Base-by-base conservation (phyloP, 2,113 vertebrate genomes). In the Probosciger aterrimus region DNA sequence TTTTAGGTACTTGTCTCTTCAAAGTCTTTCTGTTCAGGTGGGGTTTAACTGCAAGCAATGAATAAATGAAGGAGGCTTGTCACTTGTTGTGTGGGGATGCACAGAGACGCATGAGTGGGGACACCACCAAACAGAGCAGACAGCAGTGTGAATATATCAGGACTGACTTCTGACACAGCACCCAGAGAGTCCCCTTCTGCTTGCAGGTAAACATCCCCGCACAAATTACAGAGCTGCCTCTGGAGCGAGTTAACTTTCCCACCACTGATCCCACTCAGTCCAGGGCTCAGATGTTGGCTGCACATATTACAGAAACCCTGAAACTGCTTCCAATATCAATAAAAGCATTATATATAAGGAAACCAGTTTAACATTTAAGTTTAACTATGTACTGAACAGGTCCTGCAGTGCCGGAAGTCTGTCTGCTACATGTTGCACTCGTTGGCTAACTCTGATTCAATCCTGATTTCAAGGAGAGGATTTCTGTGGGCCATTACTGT, bases 31-130 rank as follows among this genome's bases (percentile, higher is more conserved):
- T 81, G 10, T n/a, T 31, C 64, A 20, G 10, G 11, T 65, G n/a
- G 3, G 27, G 62, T 62, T 49, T 49, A 76, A 63, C 39, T 52
- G 74, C 28, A 75, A 31, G 18, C 57, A 68, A 17, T 1, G 18
- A 77, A 55, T 53, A 50, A 27, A 25, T 2, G 9, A 85, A 35
- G 30, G 20, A n/a, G 22, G 11, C 2, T 20, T 30, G 18, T 33
- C 3, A n/a, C 41, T 46, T 53, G 49, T 82, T 24, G 2, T 6
- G 10, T 2, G 10, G 11, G 8, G 23, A 55, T 24, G 60, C 39
- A 35, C 65, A 7, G 25, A 50, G 49, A 18, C 64, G 70, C 6
- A 2, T 0, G 4, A 30, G 39, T 4, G 8, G 13, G 24, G 22
- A 23, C 35, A 30, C 10, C 46, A 41, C 6, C 3, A 17, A 44